Base-by-base conservation (phyloP, 2,888 invertebrate genomes). In the Sphaerophoria rueppellii region DNA sequence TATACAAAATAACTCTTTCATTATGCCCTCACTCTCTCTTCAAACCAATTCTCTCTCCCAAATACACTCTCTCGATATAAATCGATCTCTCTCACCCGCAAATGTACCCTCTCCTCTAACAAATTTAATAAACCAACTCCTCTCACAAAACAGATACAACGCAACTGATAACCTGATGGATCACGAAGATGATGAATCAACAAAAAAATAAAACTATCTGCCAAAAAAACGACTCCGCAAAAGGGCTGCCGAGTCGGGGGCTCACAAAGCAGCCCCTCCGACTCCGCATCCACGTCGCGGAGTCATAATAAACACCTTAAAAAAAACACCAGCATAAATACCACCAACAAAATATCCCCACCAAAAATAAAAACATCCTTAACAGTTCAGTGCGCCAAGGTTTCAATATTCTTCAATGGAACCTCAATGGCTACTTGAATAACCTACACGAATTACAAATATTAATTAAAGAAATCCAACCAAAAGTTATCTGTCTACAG, bases 401-500 rank as follows among this genome's bases (percentile, higher is more conserved):
- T 16, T 16, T 75, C 52, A 58, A 12, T 34, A 43, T 69, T 12
- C 67, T 75, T 1, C 67, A 75, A 43, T 75, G 67, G 69, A 75
- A 75, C 43, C 14, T 69, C n/a, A 75, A 75, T 43, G 67, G 67
- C 40, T 69, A 69, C 35, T 12, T 55, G n/a, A 63, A 74, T 43
- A 65, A 74, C 37, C 0, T 69, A 75, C 75, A 67, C 55, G 65
- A 65, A 50, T 55, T 74, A 34, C 74, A 57, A 55, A n/a, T 74
- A 34, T 57, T 57, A 52, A 65, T 75, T 12, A 55, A n/a, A 32
- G 65, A 74, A 2, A 63, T 61, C 11, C 37, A 82, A 63, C 82
- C 86, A 43, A 65, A 79, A 50, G 35, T 87, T 55, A 85, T 87
- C 16, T 81, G 71, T 52, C 40, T 86, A 9, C 86, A 72, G 79